phyloP scores from a whole-genome alignment of 1,140 invertebrate genomes.

The Stratiolaelaps scimitus region DNA sequence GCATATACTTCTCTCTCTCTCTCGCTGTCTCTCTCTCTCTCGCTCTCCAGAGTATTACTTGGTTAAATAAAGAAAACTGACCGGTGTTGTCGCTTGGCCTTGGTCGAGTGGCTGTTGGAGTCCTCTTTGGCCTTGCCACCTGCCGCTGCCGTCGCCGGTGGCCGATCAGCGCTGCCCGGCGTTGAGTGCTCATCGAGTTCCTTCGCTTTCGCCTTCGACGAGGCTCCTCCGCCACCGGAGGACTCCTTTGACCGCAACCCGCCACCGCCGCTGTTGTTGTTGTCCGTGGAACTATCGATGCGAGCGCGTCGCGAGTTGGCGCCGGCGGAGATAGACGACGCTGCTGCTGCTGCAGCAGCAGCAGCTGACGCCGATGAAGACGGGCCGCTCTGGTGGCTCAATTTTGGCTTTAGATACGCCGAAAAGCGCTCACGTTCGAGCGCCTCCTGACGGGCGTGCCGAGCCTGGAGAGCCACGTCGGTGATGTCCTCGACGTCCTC shows the following conservation, averaged over 20 bases:
- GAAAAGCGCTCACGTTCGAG: constrained; percentile 60
- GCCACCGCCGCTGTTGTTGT: not conserved
- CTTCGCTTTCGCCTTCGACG: constrained; percentile 1
- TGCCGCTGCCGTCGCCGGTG: no score
- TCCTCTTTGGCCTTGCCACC: constrained; percentile 10
- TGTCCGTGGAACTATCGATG: not conserved
- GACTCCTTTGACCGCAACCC: no score
- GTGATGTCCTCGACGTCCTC: constrained; percentile 55
- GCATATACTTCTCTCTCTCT: not conserved
- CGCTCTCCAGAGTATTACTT: not conserved
- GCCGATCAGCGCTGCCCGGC: not conserved
- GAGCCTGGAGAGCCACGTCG: constrained; percentile 52
- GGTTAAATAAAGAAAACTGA: not conserved
- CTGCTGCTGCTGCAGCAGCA: no score
- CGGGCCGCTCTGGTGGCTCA: not conserved
- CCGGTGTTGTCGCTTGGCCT: constrained; percentile 26
- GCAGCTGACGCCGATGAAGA: constrained; percentile 48
- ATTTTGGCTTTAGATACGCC: constrained; percentile 11
- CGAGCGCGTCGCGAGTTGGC: constrained; percentile 7
- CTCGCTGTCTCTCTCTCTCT: not conserved
- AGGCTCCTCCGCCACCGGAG: no score
- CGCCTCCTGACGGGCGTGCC: constrained; percentile 59
- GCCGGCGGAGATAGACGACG: constrained; percentile 47
- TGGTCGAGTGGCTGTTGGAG: constrained; percentile 2
- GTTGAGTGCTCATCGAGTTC: constrained; percentile 5